phyloP scores from a whole-genome alignment of 2,888 invertebrate genomes.

The Lobophora halterata region DNA sequence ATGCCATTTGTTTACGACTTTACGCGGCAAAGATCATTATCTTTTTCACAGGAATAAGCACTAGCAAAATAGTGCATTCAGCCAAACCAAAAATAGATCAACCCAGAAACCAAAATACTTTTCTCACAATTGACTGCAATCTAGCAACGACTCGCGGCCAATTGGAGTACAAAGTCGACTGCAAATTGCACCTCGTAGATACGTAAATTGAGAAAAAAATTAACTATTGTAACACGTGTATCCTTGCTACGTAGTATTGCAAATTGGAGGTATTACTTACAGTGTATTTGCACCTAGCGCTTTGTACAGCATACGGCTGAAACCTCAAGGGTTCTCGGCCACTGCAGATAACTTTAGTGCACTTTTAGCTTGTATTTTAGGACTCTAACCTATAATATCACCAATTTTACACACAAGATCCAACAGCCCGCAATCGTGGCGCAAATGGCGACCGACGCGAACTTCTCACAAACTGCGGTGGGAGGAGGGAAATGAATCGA shows the following conservation, averaged over 20 bases:
- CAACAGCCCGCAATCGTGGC: conserved; percentile 71
- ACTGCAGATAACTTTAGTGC: conserved; percentile 41
- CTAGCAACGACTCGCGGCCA: conserved; percentile 30
- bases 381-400: conserved; percentile 73
- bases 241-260: conserved; percentile 49
- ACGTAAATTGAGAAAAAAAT: conserved; percentile 50
- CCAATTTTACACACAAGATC: conserved; percentile 58
- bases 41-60: conserved; percentile 37
- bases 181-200: conserved; percentile 41
- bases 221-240: conserved; percentile 58
- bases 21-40: conserved; percentile 21
- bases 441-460: conserved; percentile 76
- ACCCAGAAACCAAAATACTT: conserved; percentile 60
- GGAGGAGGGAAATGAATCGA: conserved; percentile 42
- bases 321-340: conserved; percentile 12
- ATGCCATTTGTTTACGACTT: conserved; percentile 23
- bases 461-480: conserved; percentile 41
- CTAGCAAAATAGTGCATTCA: conserved; percentile 44
- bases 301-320: conserved; percentile 29
- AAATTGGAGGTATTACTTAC: conserved; percentile 51
- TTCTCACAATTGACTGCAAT: conserved; percentile 33
- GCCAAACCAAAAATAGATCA: conserved; percentile 62
- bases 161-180: conserved; percentile 45
- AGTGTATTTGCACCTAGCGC: conserved; percentile 50
- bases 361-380: conserved; percentile 55